These are phyloP conservation scores for Aptenodytes forsteri DNA, from an alignment of 2,113 vertebrate genomes.

Conservation along the genomic window DNA sequence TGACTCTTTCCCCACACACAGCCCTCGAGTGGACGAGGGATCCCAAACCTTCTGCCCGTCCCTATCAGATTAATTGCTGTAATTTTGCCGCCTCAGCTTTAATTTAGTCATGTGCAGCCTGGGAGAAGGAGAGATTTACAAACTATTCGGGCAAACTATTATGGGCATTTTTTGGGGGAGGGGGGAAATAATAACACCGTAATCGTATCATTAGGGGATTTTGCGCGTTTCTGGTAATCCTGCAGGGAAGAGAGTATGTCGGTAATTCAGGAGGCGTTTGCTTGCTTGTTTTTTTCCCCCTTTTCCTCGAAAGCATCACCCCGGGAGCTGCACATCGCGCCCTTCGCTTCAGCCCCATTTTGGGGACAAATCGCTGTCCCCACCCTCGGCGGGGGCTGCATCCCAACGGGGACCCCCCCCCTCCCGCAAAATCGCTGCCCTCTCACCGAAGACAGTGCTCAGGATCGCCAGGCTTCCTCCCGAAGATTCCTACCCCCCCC, in stretches of 20 bases:
- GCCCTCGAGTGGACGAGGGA: neutral
- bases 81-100: neutral
- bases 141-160: neutral
- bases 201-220: neutral
- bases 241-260: neutral
- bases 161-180: neutral
- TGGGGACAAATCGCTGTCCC: neutral
- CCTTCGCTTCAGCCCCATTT: neutral
- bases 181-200: accelerated
- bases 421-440: neutral
- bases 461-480: neutral
- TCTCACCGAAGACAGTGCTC: neutral
- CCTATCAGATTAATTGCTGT: neutral
- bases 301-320: neutral
- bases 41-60: neutral
- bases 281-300: neutral
- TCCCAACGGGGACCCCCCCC: accelerated
- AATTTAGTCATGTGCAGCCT: neutral
- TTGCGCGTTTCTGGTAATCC: neutral
- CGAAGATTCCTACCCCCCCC: neutral
- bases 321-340: neutral
- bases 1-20: neutral
- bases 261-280: neutral
- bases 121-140: neutral
- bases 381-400: neutral